Evolutionary conservation across 2,888 invertebrate genomes (phyloP).

Genomic region (Anthophora plumipes): DNA sequence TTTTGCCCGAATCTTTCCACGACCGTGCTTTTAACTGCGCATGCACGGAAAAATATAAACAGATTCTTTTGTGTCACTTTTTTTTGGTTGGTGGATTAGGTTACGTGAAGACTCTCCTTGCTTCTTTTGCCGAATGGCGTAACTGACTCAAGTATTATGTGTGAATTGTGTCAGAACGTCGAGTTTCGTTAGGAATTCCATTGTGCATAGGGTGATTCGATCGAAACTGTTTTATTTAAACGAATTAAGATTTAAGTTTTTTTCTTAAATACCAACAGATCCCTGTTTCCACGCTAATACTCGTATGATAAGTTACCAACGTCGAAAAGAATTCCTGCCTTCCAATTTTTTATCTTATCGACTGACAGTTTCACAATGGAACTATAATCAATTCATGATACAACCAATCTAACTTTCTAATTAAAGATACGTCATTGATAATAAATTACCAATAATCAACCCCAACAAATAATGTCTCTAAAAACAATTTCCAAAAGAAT

Average conservation of each 20-base stretch:
- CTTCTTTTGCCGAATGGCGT: background rate
- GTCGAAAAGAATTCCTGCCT: no score
- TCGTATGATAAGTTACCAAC: no score
- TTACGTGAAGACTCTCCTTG: conserved; percentile 7
- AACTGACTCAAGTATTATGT: background rate
- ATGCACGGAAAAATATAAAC: background rate
- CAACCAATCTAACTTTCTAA: no score
- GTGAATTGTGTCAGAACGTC: background rate
- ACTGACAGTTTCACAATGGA: no score
- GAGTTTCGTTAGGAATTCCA: background rate
- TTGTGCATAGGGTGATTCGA: background rate
- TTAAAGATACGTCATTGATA: no score
- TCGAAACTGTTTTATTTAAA: background rate
- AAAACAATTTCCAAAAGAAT: background rate
- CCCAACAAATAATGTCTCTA: background rate
- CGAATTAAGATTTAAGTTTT: no score
- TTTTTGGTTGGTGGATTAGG: background rate
- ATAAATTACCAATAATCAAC: background rate
- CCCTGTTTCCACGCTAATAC: no score
- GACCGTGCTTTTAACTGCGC: background rate
- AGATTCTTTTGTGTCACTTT: background rate
- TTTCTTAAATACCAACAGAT: no score
- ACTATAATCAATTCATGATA: no score
- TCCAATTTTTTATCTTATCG: no score
- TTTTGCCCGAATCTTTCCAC: background rate